Evolutionary conservation across 1,140 invertebrate species (phyloP).

Genomic region (Heliconius congener): DNA sequence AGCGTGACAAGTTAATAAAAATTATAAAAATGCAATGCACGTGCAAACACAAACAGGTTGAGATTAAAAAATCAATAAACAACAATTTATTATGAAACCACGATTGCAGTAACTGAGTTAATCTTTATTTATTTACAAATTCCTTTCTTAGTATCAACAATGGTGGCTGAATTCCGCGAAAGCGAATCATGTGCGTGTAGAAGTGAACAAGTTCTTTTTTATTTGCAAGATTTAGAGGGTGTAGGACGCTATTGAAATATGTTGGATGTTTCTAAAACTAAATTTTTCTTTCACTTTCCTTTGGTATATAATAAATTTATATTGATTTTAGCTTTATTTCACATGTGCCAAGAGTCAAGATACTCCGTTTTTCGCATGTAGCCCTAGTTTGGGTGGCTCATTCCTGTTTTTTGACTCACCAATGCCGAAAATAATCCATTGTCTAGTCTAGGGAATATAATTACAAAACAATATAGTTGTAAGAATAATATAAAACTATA

Average conservation of each 20-base stretch:
- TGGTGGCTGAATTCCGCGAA: conserved; percentile 30
- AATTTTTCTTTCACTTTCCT: too few species aligned
- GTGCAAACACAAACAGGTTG: conserved; percentile 37
- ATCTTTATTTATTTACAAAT: conserved; percentile 43
- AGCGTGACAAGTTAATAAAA: conserved; percentile 15
- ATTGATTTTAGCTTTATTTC: too few species aligned
- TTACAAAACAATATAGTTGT: too few species aligned
- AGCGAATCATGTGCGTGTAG: conserved; percentile 9
- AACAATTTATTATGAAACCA: conserved; percentile 46
- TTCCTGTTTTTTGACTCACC: too few species aligned
- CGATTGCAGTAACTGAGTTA: conserved; percentile 37
- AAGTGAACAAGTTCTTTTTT: not conserved
- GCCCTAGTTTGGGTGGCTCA: too few species aligned
- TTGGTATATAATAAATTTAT: too few species aligned
- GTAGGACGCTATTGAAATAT: not conserved
- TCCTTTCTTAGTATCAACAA: conserved; percentile 34
- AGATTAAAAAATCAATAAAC: conserved; percentile 48
- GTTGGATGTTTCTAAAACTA: too few species aligned
- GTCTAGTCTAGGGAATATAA: too few species aligned
- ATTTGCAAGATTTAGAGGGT: not conserved
- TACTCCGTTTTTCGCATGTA: too few species aligned
- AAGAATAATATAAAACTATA: too few species aligned
- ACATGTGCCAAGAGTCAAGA: too few species aligned
- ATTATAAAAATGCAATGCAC: conserved; percentile 40
- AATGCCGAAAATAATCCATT: too few species aligned